Conservation (phyloP, 2,888 invertebrate species). For the Drosophila aldrichi region DNA sequence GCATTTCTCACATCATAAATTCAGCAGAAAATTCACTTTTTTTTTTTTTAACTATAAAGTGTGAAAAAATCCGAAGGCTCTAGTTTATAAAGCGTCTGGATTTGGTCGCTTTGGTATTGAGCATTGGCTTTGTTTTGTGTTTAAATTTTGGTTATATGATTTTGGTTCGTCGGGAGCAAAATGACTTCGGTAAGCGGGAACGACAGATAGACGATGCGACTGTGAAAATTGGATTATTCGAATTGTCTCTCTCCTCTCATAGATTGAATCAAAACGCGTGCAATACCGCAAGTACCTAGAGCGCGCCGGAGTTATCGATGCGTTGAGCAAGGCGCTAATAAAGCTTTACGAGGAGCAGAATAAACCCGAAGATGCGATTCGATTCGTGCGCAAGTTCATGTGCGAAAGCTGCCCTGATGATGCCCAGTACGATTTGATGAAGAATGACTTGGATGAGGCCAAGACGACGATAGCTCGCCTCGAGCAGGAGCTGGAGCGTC, state of each 20-base stretch:
- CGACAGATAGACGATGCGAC: neutral
- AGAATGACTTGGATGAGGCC: conserved; percentile 82
- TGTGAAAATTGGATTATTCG: neutral
- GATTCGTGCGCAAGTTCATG: conserved; percentile 84
- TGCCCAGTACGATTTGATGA: conserved; percentile 82
- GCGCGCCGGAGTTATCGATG: conserved; percentile 84
- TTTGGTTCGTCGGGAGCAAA: conserved; percentile 29
- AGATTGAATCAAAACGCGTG: conserved; percentile 85
- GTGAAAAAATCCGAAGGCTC: conserved; percentile 39
- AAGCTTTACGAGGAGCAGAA: conserved; percentile 85
- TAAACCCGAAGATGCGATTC: conserved; percentile 85
- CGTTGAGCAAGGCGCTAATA: conserved; percentile 84
- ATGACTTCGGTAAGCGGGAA: conserved; percentile 82
- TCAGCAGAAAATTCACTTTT: conserved; percentile 56
- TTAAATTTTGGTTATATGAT: conserved; percentile 47
- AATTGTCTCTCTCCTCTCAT: neutral
- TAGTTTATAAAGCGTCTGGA: conserved; percentile 17
- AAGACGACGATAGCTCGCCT: conserved; percentile 76
- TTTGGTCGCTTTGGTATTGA: conserved; percentile 21
- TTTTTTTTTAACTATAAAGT: conserved; percentile 43
- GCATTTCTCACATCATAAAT: conserved; percentile 64
- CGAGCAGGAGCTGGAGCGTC: conserved; percentile 82
- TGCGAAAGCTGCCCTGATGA: conserved; percentile 84
- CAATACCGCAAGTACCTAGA: conserved; percentile 85
- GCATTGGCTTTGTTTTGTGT: conserved; percentile 43